Conservation (phyloP, 2,888 invertebrate genomes). For the Drosophila seclusa region DNA sequence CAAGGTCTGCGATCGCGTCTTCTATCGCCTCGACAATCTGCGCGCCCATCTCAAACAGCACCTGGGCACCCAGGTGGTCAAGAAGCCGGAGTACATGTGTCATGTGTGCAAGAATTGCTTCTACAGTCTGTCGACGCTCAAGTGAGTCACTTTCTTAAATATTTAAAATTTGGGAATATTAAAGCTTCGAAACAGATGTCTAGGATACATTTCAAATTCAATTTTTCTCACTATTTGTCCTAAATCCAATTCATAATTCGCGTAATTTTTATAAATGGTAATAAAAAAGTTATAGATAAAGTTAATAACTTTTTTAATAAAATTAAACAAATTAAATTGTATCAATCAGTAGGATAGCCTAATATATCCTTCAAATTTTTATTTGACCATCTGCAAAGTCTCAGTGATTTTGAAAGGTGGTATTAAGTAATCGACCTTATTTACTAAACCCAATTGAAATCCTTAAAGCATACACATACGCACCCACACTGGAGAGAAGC, state of each 20-base stretch:
- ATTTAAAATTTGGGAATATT: background rate
- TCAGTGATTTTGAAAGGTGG: background rate
- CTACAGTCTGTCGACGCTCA: slow-evolving; percentile 87
- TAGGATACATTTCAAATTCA: background rate
- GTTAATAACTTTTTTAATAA: no score
- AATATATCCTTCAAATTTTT: no score
- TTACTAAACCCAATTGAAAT: slow-evolving; percentile 5
- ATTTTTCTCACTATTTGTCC: background rate
- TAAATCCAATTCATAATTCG: background rate
- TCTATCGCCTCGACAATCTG: slow-evolving; percentile 88
- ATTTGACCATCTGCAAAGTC: background rate
- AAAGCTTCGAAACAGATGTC: background rate
- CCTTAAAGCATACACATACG: slow-evolving; percentile 87
- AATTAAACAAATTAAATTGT: background rate
- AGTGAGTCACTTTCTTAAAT: slow-evolving; percentile 68
- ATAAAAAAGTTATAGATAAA: no score
- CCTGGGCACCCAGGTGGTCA: slow-evolving; percentile 87
- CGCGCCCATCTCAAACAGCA: slow-evolving; percentile 90
- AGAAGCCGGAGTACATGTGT: slow-evolving; percentile 87
- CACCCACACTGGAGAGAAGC: slow-evolving; percentile 89
- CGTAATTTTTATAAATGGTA: background rate
- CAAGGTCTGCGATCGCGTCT: slow-evolving; percentile 84
- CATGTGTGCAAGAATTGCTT: slow-evolving; percentile 89
- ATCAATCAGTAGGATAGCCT: background rate
- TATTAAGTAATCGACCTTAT: background rate